Evolutionary conservation across 2,797 vertebrate species (phyloP), one percentile per base, ranked within the genome.

Genomic region (Bovichtus diacanthus): DNA sequence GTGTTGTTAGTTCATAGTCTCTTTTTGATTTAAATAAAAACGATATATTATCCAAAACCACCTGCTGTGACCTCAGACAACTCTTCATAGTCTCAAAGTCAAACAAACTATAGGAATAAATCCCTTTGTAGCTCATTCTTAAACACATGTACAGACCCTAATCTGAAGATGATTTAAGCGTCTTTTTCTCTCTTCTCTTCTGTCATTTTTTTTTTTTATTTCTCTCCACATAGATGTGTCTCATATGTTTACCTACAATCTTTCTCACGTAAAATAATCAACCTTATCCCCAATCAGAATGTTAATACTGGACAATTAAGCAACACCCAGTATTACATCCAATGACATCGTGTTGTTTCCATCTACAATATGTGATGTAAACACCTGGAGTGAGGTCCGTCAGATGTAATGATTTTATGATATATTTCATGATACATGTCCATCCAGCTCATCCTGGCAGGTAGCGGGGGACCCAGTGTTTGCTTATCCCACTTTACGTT

Each of bases 21-120:
- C 6, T 27, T 55, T 63, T 69, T 64, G 12, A 56, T 74, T 53
- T 19, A 18, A 54, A 38, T 53, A 69, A 50, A 31, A 27, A 36
- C 11, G 34, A 43, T 3, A 47, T 23, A 18, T 41, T 44, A 70
- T 61, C 46, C 41, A 7, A 29, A n/a, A 44, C 23, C 21, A 54
- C 29, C 6, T 43, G 25, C 47, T 53, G 15, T 71, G 25, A 34
- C n/a, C 13, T 68, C 36, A 60, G 13, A 8, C 10, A 31, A 53
- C 15, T 60, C 39, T 62, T 47, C 16, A 44, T 36, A 2, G 47
- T 67, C 43, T 62, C 3, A 19, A 5, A 62, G 13, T 38, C 19
- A 29, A 63, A 39, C 21, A 21, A 63, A 25, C n/a, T 38, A 9
- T 51, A 25, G 23, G 13, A 16, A 56, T 13, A 56, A 43, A 53